A percentile compares a stretch with the other conserved stretches of the same genome.
These are phyloP conservation scores for Spheniscus mendiculus DNA, from an alignment of 2,113 vertebrate genomes.

Conservation along the genomic window DNA sequence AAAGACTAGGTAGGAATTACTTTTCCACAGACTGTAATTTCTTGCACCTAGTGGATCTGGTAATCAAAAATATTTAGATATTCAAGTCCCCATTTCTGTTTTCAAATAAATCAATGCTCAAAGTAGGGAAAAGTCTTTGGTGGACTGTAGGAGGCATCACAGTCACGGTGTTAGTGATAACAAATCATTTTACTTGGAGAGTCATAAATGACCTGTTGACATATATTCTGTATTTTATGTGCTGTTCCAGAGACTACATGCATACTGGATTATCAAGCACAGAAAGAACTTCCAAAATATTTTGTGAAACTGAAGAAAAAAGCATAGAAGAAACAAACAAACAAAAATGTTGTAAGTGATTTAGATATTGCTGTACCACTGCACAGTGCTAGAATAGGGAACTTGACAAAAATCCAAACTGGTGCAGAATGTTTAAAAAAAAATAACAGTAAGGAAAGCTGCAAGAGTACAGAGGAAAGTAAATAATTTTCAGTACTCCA, in stretches of 20 bases:
- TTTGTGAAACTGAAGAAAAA: background rate
- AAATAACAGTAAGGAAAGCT: background rate
- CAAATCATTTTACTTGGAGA: fast-evolving
- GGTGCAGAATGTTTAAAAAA: background rate
- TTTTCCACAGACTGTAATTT: background rate
- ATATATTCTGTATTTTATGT: background rate
- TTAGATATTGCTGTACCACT: background rate
- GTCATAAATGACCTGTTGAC: background rate
- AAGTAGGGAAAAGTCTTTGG: background rate
- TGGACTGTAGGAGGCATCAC: background rate
- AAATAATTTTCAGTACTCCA: background rate
- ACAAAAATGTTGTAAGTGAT: fast-evolving
- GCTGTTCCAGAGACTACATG: fast-evolving
- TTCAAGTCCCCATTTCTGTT: background rate
- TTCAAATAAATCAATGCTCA: background rate
- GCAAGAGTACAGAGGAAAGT: background rate
- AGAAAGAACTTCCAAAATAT: background rate
- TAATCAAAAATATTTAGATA: background rate
- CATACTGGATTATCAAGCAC: background rate
- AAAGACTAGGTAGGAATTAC: background rate
- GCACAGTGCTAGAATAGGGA: background rate
- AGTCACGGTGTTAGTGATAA: fast-evolving
- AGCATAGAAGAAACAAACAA: background rate
- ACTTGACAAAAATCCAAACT: background rate
- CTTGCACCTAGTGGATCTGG: background rate